Evolutionary conservation across 2,888 invertebrate species (phyloP), one percentile per base, ranked within the genome.

Genomic region (Dolomedes plantarius): DNA sequence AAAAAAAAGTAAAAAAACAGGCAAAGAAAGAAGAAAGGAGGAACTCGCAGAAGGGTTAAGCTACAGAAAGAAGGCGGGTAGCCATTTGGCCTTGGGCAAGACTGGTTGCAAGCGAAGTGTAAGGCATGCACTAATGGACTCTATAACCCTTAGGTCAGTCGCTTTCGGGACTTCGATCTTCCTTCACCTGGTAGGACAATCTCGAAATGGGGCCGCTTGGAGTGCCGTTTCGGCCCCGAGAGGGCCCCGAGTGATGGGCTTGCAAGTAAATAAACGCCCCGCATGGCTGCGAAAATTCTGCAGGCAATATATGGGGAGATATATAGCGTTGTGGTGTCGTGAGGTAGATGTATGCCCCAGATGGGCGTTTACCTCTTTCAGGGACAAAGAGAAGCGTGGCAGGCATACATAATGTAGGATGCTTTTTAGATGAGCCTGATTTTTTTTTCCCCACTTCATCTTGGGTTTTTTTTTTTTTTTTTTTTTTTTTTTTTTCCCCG

Each of bases 101-200:
- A 74, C 81, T 74, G 74, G 81, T 68, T 68, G 31, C 19, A 27
- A 77, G 50, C 28, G n/a, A n/a, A 39, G 16, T 1, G 41, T 41
- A 41, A 29, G 28, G 65, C 67, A 72, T 80, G 65, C 36, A 74
- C 46, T 81, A 74, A 74, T 81, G 81, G 81, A 81, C 81, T 74
- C 81, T 19, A 73, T 81, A 81, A 81, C 81, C 81, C 81, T 81
- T 74, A 56, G 56, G 56, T 56, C 56, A 56, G 56, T 56, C 23
- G 56, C 56, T 23, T 56, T 5, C 13, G 23, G 3, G 19, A 5
- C 9, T 7, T 36, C 7, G 23, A 1, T 56, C 5, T 19, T 56
- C 23, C 56, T 23, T 56, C 56, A 56, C 11, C 56, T 62, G 32
- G 1, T 36, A 41, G 81, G 81, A 74, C 81, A 68, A 81, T 81